Base-by-base conservation (phyloP, 2,888 invertebrate species). In the Loripinus fragilis region DNA sequence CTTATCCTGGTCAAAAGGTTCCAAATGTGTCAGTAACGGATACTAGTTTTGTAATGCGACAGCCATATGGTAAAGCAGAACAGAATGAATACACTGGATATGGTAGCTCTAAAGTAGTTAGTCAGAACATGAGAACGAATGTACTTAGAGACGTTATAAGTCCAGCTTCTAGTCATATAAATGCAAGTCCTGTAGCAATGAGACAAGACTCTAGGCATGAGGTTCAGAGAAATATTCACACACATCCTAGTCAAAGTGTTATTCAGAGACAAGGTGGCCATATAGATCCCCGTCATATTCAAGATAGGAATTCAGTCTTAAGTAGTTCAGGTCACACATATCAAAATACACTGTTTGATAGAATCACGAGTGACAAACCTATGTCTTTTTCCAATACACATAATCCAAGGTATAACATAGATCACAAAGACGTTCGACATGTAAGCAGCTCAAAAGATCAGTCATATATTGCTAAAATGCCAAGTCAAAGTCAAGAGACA, bases 241-340 rank as follows among this genome's bases (percentile, higher is more conserved):
- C 60, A 33, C 60, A 60, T 60, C 60, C 60, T 33, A 60, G 60
- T 60, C 60, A 60, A n/a, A 60, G 60, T 60, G 60, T 60, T 33
- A 60, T 60, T 33, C 60, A 60, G 33, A 60, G 60, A 60, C 60
- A 60, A 23, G 5, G 7, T 10, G 60, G 10, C 10, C 25, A 1
- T 33, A 12, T 33, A 17, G 60, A 60, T 60, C 3, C 60, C 8
- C 12, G 60, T 2, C 30, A 60, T 60, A 2, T 60, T 3, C 60
- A 30, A 60, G 60, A 60, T 3, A 60, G 60, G 60, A 33, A 5
- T n/a, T 10, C 52, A 10, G 52, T n/a, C 25, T 33, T 60, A 33
- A 28, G 60, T 33, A 33, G 23, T 33, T 12, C 60, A 8, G 20
- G 33, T 60, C 30, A 33, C 2, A 8, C 60, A 10, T 33, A 60